These are phyloP conservation scores for Sitta carolinensis DNA, from an alignment of 2,797 vertebrate species.

Conservation along the genomic window DNA sequence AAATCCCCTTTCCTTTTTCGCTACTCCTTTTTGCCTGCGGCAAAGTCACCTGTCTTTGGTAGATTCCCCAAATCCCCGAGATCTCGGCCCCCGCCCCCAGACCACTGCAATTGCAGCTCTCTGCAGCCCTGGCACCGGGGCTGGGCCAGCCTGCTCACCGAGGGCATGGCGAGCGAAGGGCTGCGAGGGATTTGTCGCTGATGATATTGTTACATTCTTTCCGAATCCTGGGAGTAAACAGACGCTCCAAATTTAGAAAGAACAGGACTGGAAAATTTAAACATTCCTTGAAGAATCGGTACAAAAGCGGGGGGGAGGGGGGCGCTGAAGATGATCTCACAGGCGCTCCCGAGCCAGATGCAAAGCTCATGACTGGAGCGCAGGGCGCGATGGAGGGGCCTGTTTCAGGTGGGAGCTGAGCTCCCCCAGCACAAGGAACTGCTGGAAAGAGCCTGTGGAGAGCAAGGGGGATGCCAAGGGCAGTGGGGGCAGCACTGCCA, in stretches of 20 bases:
- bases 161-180: background rate
- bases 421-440: accelerated
- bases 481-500: background rate
- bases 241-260: slow-evolving; percentile 73
- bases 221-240: slow-evolving; percentile 74
- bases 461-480: background rate
- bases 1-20: slow-evolving; percentile 19
- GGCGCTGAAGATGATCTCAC: slow-evolving; percentile 62
- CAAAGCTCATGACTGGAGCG: slow-evolving; percentile 57
- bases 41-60: background rate
- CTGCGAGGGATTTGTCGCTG: slow-evolving; percentile 54
- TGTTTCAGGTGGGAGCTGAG: slow-evolving; percentile 39
- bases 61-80: background rate
- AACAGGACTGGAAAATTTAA: slow-evolving; percentile 73
- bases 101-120: background rate
- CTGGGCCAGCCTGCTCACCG: background rate
- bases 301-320: slow-evolving; percentile 5
- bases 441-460: accelerated
- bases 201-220: slow-evolving; percentile 72
- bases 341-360: slow-evolving; percentile 34
- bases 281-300: slow-evolving; percentile 71
- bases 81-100: background rate
- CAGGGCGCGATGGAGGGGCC: slow-evolving; percentile 51
- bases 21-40: background rate
- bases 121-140: background rate